Evolutionary conservation across 2,888 invertebrate genomes (phyloP).

Genomic region (Agrochola lota): DNA sequence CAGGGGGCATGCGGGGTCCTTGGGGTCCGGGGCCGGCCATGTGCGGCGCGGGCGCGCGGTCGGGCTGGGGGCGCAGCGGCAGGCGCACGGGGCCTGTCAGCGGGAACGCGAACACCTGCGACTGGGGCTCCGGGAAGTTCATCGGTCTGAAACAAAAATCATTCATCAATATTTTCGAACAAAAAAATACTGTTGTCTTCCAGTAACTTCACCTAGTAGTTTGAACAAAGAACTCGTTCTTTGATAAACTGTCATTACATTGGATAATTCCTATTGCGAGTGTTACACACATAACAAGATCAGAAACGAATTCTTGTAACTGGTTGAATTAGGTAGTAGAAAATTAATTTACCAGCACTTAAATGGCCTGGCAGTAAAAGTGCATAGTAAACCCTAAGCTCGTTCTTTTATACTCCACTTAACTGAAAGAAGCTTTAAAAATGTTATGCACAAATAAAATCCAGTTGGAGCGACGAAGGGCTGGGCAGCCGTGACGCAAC

Average conservation of each 20-base stretch:
- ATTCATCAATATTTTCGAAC: conserved; percentile 20
- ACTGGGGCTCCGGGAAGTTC: conserved; percentile 87
- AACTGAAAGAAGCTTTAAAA: conserved; percentile 43
- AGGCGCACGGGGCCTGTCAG: conserved; percentile 87
- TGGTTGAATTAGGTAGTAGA: neutral
- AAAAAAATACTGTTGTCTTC: neutral
- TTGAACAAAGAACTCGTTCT: neutral
- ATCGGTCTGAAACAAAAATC: conserved; percentile 77
- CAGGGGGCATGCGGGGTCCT: conserved; percentile 80
- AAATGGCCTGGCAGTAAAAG: conserved; percentile 22
- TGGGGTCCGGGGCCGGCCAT: conserved; percentile 75
- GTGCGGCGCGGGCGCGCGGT: conserved; percentile 73
- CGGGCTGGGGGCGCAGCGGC: conserved; percentile 85
- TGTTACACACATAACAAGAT: neutral
- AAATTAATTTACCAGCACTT: conserved; percentile 34
- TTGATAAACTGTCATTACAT: neutral
- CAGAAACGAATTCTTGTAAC: neutral
- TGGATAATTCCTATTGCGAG: neutral
- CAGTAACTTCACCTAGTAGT: neutral
- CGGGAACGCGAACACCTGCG: conserved; percentile 89
- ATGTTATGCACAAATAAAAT: conserved; percentile 42
- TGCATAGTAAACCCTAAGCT: conserved; percentile 21
- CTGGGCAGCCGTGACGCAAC: conserved; percentile 16
- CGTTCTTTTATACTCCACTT: conserved; percentile 39
- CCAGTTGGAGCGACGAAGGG: neutral